Evolutionary conservation across 2,888 invertebrate species (phyloP).

Genomic region (Leptopilina syphax): DNA sequence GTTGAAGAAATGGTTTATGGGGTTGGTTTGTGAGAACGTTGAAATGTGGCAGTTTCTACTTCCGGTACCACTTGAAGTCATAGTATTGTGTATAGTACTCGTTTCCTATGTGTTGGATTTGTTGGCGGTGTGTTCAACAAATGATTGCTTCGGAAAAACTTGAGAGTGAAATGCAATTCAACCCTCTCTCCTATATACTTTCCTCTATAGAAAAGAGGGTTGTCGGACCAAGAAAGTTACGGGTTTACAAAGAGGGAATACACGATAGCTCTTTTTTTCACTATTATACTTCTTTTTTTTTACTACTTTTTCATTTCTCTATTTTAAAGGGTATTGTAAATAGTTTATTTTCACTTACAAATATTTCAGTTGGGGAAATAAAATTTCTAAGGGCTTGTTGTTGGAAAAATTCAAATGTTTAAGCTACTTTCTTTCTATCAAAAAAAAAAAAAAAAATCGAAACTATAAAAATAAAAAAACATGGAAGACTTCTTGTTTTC

Average conservation of each 20-base stretch:
- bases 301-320: background rate
- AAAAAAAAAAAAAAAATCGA: too few relatives aligned
- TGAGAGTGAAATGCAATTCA: slow-evolving; percentile 52
- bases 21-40: slow-evolving; percentile 50
- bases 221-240: slow-evolving; percentile 57
- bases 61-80: slow-evolving; percentile 53
- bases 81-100: slow-evolving; percentile 30
- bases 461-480: too few relatives aligned
- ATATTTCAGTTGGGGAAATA: background rate
- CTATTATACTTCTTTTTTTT: background rate
- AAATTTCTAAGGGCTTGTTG: background rate
- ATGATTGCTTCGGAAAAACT: slow-evolving; percentile 73
- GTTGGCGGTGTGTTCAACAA: slow-evolving; percentile 74
- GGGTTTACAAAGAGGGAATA: slow-evolving; percentile 50
- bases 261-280: slow-evolving; percentile 50
- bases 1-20: slow-evolving; percentile 48
- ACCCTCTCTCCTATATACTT: background rate
- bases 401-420: too few relatives aligned
- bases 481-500: background rate
- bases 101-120: slow-evolving; percentile 69
- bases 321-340: slow-evolving; percentile 6
- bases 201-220: slow-evolving; percentile 50
- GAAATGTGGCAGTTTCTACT: slow-evolving; percentile 57
- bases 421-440: too few relatives aligned
- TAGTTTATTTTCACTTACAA: slow-evolving; percentile 12